Base-by-base conservation (phyloP, 2,797 vertebrate species). In the Sebastes aleutianus region DNA sequence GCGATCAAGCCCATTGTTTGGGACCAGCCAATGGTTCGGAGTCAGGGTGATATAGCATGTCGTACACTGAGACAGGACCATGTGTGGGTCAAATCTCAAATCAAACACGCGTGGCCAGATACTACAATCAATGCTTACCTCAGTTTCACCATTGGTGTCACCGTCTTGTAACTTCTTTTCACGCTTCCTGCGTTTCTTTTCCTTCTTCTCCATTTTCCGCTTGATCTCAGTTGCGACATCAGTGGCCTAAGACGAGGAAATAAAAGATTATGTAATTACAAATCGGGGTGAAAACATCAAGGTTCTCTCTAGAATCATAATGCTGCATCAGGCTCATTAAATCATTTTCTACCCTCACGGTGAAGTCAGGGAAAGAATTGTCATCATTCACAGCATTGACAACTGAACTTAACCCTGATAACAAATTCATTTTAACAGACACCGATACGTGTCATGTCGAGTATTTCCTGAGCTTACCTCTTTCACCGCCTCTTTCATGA, bases 311-410 rank as follows among this genome's bases (percentile, higher is more conserved):
- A 3, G 16, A 11, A 1, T 5, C 0, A 0, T 0, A 27, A 27
- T 24, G 90, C 92, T 89, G 96, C 82, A 94, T 99, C 98, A 99
- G 98, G 90, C 98, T 99, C 98, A 99, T 99, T 99, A 99, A 99
- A 99, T 98, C 98, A 99, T 96, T 94, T 95, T 89, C 73, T 1
- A 80, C 98, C 98, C 97, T 94, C 98, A 98, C 20, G 0, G 0
- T 29, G 1, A 67, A 7, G 87, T 99, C 98, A 95, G 97, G 97
- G 10, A 29, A 31, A 90, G 62, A 27, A 0, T 4, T 5, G 24
- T 95, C 98, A 99, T 99, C 98, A 97, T 63, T 4, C 94, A 96
- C 97, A 95, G 95, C 92, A 59, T 26, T 8, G 0, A 67, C 5
- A 16, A 1, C 57, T 16, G 1, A 67, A 47, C 27, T 2, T 4